Conservation (phyloP, 37 sponge, comb jelly and placozoan genomes). For the Halichondria panicea region DNA sequence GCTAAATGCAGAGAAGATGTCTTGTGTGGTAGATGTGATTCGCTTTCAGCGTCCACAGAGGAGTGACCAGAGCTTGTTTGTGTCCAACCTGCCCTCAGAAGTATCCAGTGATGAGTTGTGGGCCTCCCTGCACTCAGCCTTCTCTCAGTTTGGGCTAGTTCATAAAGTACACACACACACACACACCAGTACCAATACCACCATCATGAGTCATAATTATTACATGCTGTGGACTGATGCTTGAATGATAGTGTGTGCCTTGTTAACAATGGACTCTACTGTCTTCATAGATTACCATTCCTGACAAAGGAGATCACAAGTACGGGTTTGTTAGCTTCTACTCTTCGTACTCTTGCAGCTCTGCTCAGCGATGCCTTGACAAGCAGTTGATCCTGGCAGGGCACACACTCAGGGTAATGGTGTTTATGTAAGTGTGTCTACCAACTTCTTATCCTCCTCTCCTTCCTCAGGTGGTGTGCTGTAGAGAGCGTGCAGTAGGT, state of each 20-base stretch:
- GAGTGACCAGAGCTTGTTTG: slow-evolving; percentile 12
- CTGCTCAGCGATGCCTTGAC: slow-evolving; percentile 3
- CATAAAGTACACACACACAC: slow-evolving; percentile 13
- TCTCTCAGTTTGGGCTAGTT: slow-evolving; percentile 22
- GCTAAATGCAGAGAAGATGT: no score
- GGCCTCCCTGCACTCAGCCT: slow-evolving; percentile 1
- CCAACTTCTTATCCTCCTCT: not conserved
- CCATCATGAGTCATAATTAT: no score
- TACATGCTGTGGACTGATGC: no score
- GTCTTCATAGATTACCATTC: slow-evolving; percentile 4
- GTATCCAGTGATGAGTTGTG: slow-evolving; percentile 19
- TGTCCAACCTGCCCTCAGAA: slow-evolving; percentile 3
- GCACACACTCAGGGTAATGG: not conserved
- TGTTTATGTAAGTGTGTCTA: not conserved
- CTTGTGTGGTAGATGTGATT: slow-evolving; percentile 13
- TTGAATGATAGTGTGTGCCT: not conserved
- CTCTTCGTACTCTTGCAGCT: slow-evolving; percentile 8
- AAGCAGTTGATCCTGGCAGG: not conserved
- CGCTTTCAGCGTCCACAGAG: slow-evolving; percentile 5
- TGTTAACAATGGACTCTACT: not conserved
- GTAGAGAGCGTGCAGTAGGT: not conserved
- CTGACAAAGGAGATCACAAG: not conserved
- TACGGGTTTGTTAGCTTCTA: slow-evolving; percentile 48
- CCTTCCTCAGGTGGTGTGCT: not conserved
- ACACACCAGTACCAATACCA: not conserved